Conservation (phyloP, 2,888 invertebrate genomes). For the Ischnura elegans region DNA sequence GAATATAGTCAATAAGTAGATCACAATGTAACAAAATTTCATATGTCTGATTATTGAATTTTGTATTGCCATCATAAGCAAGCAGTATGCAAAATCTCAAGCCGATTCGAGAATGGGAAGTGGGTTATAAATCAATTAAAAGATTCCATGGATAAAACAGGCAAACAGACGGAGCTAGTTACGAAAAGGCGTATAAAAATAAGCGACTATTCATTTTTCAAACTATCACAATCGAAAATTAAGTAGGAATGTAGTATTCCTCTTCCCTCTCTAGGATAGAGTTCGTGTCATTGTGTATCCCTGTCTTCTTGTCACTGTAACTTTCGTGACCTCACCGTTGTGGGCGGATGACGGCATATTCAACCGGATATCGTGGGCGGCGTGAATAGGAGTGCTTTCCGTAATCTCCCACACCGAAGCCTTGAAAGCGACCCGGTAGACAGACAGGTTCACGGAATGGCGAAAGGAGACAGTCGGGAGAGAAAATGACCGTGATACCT, state of each 20-base stretch:
- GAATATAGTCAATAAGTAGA: too few species aligned
- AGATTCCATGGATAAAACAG: too few species aligned
- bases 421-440: neutral
- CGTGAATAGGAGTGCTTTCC: neutral
- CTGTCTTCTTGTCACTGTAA: neutral
- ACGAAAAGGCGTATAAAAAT: too few species aligned
- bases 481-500: neutral
- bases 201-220: neutral
- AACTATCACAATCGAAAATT: neutral
- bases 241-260: neutral
- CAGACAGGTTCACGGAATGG: neutral
- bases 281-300: neutral
- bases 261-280: neutral
- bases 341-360: neutral
- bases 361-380: slow-evolving; percentile 22
- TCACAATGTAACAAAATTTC: too few species aligned
- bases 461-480: neutral
- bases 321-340: neutral
- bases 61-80: too few species aligned
- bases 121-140: too few species aligned
- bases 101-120: too few species aligned
- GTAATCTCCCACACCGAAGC: neutral
- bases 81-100: too few species aligned
- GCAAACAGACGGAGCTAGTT: too few species aligned
- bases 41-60: too few species aligned